phyloP scores from a whole-genome alignment of 2,113 vertebrate genomes.

The Tympanuchus pallidicinctus region DNA sequence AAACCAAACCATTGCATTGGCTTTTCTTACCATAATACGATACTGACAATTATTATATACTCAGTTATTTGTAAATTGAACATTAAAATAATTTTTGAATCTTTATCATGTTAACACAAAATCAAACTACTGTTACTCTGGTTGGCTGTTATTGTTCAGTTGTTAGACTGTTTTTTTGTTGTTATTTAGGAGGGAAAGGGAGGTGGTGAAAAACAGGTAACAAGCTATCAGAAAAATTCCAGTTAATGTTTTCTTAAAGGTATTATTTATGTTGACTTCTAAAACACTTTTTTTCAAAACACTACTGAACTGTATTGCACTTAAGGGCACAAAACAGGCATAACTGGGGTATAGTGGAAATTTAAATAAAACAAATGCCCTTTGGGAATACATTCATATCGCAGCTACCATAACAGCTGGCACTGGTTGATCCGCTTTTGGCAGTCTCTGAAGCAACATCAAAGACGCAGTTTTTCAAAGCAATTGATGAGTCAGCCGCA shows the following conservation, averaged over 20 bases:
- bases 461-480: constrained; percentile 33
- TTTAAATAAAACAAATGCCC: constrained; percentile 29
- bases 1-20: not conserved
- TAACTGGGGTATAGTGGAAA: constrained; percentile 51
- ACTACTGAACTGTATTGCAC: not conserved
- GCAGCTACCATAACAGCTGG: constrained; percentile 18
- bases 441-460: constrained; percentile 2
- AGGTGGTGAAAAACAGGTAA: not conserved
- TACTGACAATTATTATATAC: not conserved
- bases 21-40: not conserved
- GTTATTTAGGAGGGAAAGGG: not conserved
- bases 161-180: not conserved
- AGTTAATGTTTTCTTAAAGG: not conserved
- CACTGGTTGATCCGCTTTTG: constrained; percentile 1
- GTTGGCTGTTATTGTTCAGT: not conserved
- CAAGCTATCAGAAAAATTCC: not conserved
- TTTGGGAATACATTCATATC: not conserved
- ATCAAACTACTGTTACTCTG: not conserved
- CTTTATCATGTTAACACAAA: not conserved
- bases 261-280: constrained; percentile 40
- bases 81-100: not conserved
- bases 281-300: constrained; percentile 42
- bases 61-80: not conserved
- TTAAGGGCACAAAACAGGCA: not conserved
- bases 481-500: constrained; percentile 42